These are phyloP conservation scores for Nestor notabilis DNA, from an alignment of 2,113 vertebrate species.

Conservation along the genomic window DNA sequence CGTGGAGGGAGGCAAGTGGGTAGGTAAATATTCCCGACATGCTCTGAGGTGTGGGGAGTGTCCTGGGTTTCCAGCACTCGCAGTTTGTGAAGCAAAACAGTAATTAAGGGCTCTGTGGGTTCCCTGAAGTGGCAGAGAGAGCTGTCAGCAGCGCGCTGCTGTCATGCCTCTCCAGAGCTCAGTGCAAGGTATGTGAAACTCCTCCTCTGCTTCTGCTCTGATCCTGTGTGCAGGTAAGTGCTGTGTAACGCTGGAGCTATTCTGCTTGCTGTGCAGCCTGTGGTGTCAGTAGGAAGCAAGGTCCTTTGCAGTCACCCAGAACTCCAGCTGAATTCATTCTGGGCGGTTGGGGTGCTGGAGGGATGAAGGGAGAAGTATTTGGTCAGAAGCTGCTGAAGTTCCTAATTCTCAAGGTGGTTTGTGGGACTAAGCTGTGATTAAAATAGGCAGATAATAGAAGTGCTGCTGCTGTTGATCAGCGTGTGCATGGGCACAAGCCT, in stretches of 20 bases:
- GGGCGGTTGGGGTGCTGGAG: background rate
- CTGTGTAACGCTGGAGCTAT: background rate
- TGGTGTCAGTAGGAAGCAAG: rapidly evolving
- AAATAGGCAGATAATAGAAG: rapidly evolving
- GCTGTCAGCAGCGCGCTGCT: background rate
- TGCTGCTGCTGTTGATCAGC: rapidly evolving
- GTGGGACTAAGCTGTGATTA: rapidly evolving
- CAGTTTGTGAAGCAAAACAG: background rate
- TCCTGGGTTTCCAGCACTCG: constrained; percentile 5
- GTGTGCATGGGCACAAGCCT: rapidly evolving
- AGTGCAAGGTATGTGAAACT: rapidly evolving
- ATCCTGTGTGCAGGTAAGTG: background rate
- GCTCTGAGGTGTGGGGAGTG: constrained; percentile 70
- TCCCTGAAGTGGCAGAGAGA: background rate
- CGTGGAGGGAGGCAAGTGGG: background rate
- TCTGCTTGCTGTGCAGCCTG: background rate
- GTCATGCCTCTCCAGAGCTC: background rate
- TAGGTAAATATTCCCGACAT: constrained; percentile 69
- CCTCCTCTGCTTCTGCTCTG: background rate
- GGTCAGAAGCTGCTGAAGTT: background rate
- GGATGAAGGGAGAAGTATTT: background rate
- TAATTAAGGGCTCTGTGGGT: background rate
- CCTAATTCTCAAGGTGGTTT: rapidly evolving
- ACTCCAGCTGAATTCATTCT: rapidly evolving
- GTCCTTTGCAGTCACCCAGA: background rate